These are phyloP conservation scores for Pygoscelis antarcticus DNA, from an alignment of 2,113 vertebrate genomes.

Conservation along the genomic window DNA sequence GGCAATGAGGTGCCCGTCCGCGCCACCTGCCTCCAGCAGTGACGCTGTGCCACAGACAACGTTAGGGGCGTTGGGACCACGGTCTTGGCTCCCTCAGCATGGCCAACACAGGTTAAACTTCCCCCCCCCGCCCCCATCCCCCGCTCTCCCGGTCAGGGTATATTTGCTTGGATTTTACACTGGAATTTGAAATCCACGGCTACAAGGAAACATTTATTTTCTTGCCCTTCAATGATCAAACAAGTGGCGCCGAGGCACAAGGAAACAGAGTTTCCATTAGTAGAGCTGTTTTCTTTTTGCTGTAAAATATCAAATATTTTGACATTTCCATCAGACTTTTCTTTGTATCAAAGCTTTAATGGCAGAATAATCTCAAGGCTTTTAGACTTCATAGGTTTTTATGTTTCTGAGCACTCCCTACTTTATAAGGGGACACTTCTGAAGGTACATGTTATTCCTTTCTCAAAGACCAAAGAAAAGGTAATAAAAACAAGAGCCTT, in stretches of 20 bases:
- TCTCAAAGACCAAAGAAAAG: neutral
- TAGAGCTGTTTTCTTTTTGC: constrained; percentile 52
- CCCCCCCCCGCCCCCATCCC: neutral
- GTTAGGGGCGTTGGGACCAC: accelerated
- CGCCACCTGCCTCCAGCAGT: neutral
- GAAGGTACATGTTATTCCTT: neutral
- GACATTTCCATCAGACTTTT: constrained; percentile 67
- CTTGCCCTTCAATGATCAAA: constrained; percentile 69
- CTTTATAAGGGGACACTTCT: constrained; percentile 33
- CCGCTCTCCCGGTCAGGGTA: neutral
- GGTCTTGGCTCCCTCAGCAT: accelerated
- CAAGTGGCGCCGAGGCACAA: constrained; percentile 24
- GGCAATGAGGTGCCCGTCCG: accelerated
- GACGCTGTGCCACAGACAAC: neutral
- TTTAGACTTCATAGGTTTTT: constrained; percentile 43
- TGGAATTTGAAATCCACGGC: constrained; percentile 43
- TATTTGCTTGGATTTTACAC: constrained; percentile 50
- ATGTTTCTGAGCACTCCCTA: neutral
- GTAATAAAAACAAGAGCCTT: neutral
- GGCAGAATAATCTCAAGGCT: constrained; percentile 59
- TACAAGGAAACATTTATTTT: constrained; percentile 66
- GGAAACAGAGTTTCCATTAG: constrained; percentile 53
- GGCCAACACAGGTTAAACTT: neutral
- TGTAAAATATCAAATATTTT: constrained; percentile 72
- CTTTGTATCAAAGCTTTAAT: constrained; percentile 56